A percentile compares a stretch with the other conserved stretches of the same genome.
These are phyloP conservation scores for Burhinus bistriatus DNA, from an alignment of 2,113 vertebrate species.

Conservation along the genomic window DNA sequence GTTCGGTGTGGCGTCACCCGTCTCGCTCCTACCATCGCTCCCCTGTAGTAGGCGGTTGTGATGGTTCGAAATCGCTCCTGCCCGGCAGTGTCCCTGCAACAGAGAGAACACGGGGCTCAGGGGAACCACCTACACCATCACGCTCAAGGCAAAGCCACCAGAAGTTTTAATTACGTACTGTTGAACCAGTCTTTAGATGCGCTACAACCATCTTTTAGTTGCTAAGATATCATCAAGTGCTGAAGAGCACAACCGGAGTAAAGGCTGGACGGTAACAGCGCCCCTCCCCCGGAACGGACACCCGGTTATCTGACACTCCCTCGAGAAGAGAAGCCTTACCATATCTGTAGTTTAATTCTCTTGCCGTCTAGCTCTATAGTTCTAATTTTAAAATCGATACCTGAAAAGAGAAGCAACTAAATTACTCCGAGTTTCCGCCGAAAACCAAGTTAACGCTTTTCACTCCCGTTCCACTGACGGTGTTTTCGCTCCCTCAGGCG, in stretches of 20 bases:
- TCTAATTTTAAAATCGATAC: slow-evolving; percentile 97
- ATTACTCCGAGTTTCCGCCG: accelerated
- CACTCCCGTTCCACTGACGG: background rate
- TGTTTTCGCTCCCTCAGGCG: background rate
- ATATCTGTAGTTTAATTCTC: slow-evolving; percentile 97
- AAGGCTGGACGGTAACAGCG: accelerated
- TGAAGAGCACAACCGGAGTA: accelerated
- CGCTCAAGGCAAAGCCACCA: accelerated
- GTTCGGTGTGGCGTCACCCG: accelerated
- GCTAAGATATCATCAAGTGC: accelerated
- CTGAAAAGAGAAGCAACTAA: slow-evolving; percentile 62
- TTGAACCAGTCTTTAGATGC: accelerated
- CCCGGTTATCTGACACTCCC: too few species aligned
- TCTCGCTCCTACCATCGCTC: slow-evolving; percentile 84
- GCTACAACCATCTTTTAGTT: accelerated
- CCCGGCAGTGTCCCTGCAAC: slow-evolving; percentile 90
- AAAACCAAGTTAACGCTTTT: accelerated
- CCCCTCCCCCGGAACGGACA: accelerated
- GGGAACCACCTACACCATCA: accelerated
- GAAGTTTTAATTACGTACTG: accelerated
- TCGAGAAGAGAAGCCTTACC: slow-evolving; percentile 73
- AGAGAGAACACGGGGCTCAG: background rate
- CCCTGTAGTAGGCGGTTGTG: slow-evolving; percentile 95
- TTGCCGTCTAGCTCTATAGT: slow-evolving; percentile 98
- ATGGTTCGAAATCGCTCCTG: slow-evolving; percentile 96